Evolutionary conservation across 35 echinoderm and acorn worm species (phyloP), one percentile per base, ranked within the genome.

Genomic region (Eucidaris tribuloides): DNA sequence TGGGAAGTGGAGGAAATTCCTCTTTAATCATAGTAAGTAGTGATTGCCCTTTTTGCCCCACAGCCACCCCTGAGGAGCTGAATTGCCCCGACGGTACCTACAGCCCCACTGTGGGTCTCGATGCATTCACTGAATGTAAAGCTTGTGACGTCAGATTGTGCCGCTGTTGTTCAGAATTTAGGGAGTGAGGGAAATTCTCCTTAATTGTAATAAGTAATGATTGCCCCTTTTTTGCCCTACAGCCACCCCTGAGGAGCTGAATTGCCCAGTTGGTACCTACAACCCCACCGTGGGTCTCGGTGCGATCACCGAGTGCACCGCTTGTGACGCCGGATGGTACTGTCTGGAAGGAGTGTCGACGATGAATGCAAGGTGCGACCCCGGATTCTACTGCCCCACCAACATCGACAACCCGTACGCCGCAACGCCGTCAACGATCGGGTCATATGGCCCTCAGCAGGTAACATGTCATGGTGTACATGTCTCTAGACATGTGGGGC

Each of bases 401-500:
- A 93, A 98, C 34, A 93, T 98, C 63, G 78, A 82, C 86, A 98
- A 98, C 58, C 81, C 87, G 18, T 98, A 97, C 65, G 91, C 81
- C 7, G 55, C 45, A 17, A 86, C 55, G 23, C 95, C 95, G 2
- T 22, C 79, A 4, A 33, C 25, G 28, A 98, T 98, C 24, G 95
- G 95, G 18, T 98, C 95, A 0, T 98, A 98, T 36, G 95, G 95
- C 7, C 85, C 91, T 11, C 56, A 87, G 49, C 94, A 98, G 95
- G 94, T 97, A 23, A 38, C n/a, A n/a, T n/a, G n/a, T n/a, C n/a
- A n/a, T n/a, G n/a, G n/a, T n/a, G n/a, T n/a, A n/a, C n/a, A n/a
- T n/a, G n/a, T n/a, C n/a, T n/a, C n/a, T n/a, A n/a, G n/a, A n/a
- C n/a, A n/a, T n/a, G n/a, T n/a, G n/a, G n/a, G n/a, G n/a, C n/a